A percentile compares a stretch with the other conserved stretches of the same genome.
Conservation (phyloP, 2,113 vertebrate species). For the Ciconia stormi region DNA sequence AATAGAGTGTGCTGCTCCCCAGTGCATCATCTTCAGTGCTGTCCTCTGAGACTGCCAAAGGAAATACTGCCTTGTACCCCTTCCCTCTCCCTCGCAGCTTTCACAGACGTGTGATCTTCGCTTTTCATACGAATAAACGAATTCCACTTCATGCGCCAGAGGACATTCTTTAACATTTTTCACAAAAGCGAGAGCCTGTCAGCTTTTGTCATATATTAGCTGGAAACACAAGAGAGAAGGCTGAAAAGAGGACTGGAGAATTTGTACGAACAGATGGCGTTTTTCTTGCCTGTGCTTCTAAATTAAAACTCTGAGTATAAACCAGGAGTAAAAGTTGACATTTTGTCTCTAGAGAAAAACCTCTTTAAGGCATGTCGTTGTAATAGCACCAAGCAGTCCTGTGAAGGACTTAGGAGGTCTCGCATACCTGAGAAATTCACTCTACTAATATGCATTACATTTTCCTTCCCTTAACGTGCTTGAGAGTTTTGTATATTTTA, state of each 20-base stretch:
- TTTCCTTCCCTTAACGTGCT: not conserved
- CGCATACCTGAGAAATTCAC: not conserved
- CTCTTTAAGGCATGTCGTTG: not conserved
- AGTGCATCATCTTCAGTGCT: not conserved
- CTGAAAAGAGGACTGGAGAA: not conserved
- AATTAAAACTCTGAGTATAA: conserved; percentile 43
- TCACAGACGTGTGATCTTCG: not conserved
- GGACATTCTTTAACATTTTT: conserved; percentile 5
- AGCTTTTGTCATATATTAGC: not conserved
- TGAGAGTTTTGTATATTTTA: not conserved
- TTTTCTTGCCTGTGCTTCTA: conserved; percentile 49
- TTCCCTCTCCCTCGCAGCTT: not conserved
- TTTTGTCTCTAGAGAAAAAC: conserved; percentile 22
- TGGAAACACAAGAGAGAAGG: not conserved
- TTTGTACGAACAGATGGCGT: conserved; percentile 50
- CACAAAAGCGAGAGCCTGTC: conserved; percentile 30
- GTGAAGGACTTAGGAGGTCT: not conserved
- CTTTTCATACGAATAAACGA: not conserved
- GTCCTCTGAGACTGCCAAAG: not conserved
- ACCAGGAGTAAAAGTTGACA: conserved; percentile 31
- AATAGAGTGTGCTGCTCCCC: not conserved
- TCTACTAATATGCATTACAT: not conserved
- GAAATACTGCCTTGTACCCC: not conserved
- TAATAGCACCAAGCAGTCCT: not conserved
- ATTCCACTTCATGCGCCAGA: not conserved